These are phyloP conservation scores for Acridotheres tristis DNA, from an alignment of 2,797 vertebrate species.

Conservation along the genomic window DNA sequence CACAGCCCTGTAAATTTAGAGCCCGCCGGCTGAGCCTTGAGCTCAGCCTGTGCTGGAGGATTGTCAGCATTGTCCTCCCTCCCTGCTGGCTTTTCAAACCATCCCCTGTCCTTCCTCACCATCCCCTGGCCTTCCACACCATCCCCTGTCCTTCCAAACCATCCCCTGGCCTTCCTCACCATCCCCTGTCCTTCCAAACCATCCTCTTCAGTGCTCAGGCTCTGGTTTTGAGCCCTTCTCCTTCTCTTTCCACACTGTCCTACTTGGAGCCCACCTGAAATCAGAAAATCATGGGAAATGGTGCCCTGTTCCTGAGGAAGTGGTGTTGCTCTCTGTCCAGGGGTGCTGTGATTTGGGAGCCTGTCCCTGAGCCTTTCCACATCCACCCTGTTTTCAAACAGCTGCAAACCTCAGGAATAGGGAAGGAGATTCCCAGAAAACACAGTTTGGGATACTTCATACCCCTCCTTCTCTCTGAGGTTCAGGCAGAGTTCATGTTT, in stretches of 20 bases:
- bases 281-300: neutral
- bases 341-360: neutral
- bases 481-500: neutral
- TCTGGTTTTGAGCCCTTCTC: neutral
- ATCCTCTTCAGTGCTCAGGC: neutral
- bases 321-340: neutral
- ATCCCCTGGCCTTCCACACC: neutral
- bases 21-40: neutral
- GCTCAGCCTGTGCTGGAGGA: neutral
- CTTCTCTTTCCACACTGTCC: neutral
- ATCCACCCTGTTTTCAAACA: neutral
- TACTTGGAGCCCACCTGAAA: neutral
- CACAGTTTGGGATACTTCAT: neutral
- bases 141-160: too few species aligned
- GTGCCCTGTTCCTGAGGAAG: neutral
- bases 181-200: neutral
- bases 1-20: conserved; percentile 23
- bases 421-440: neutral
- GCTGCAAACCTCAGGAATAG: neutral
- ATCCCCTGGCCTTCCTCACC: neutral
- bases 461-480: neutral
- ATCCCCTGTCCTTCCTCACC: neutral
- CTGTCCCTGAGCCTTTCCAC: neutral
- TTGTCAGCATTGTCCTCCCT: neutral
- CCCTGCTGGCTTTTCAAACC: neutral